These are phyloP conservation scores for Watsonalla cultraria DNA, from an alignment of 2,888 invertebrate species.

Conservation along the genomic window DNA sequence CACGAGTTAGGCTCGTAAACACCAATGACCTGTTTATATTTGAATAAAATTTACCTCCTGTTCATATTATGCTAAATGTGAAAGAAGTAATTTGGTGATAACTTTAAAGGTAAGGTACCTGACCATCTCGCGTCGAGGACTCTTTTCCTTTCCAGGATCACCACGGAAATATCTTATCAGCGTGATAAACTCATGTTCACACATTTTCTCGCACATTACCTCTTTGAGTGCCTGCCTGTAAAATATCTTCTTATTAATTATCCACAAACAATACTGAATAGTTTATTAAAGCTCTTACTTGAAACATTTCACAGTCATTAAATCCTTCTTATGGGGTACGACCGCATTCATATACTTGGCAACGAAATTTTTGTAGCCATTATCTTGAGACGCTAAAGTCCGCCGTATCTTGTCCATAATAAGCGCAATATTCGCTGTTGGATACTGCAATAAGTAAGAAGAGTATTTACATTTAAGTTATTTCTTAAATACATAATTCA, in stretches of 20 bases:
- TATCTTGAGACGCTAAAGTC: slow-evolving; percentile 77
- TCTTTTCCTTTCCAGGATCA: slow-evolving; percentile 69
- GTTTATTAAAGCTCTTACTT: slow-evolving; percentile 43
- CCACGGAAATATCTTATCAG: slow-evolving; percentile 85
- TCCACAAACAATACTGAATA: background rate
- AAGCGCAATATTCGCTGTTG: slow-evolving; percentile 83
- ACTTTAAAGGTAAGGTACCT: slow-evolving; percentile 31
- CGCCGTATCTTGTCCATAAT: slow-evolving; percentile 87
- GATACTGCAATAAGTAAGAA: slow-evolving; percentile 75
- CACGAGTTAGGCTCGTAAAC: slow-evolving; percentile 84
- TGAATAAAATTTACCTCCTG: no score
- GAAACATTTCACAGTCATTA: slow-evolving; percentile 66
- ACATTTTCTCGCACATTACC: slow-evolving; percentile 83
- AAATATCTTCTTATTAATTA: slow-evolving; percentile 13
- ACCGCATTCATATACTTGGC: slow-evolving; percentile 80
- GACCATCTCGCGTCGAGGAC: slow-evolving; percentile 61
- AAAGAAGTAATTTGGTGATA: no score
- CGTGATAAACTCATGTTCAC: slow-evolving; percentile 89
- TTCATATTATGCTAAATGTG: no score
- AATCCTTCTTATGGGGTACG: slow-evolving; percentile 51
- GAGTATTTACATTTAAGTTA: no score
- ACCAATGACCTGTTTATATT: slow-evolving; percentile 78
- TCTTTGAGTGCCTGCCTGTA: slow-evolving; percentile 81
- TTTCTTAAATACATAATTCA: no score
- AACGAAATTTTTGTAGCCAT: slow-evolving; percentile 87